phyloP scores from a whole-genome alignment of 2,888 invertebrate genomes.

The Tuta absoluta region DNA sequence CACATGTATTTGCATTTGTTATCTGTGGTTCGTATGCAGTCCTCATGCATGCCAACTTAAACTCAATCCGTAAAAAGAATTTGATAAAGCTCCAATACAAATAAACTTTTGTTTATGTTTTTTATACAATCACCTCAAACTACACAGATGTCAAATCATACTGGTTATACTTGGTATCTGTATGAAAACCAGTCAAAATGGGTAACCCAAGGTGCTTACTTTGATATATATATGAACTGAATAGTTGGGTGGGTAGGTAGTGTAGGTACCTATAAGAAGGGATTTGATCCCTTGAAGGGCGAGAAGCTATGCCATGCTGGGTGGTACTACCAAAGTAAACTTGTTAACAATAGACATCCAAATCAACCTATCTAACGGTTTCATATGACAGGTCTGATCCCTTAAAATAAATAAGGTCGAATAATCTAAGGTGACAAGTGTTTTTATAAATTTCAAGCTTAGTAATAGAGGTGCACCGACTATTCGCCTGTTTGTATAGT shows the following conservation, averaged over 20 bases:
- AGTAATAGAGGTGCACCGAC: no score
- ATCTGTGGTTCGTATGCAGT: neutral
- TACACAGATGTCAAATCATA: no score
- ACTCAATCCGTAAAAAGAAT: neutral
- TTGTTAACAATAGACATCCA: neutral
- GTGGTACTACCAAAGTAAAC: neutral
- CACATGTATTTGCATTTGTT: neutral
- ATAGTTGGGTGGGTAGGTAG: no score
- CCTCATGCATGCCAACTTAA: neutral
- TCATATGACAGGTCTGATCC: neutral
- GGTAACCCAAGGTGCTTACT: no score
- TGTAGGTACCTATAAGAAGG: neutral
- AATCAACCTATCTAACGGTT: neutral
- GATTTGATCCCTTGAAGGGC: conserved; percentile 1
- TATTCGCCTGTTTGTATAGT: no score
- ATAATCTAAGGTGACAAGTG: neutral
- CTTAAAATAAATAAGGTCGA: neutral
- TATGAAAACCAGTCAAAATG: no score
- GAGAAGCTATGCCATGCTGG: neutral
- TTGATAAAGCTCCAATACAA: conserved; percentile 1
- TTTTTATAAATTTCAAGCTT: neutral
- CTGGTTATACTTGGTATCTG: no score
- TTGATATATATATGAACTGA: no score
- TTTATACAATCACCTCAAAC: neutral
- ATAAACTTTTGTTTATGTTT: neutral